Conservation (phyloP, 2,113 vertebrate species). For the Amazona vittata region DNA sequence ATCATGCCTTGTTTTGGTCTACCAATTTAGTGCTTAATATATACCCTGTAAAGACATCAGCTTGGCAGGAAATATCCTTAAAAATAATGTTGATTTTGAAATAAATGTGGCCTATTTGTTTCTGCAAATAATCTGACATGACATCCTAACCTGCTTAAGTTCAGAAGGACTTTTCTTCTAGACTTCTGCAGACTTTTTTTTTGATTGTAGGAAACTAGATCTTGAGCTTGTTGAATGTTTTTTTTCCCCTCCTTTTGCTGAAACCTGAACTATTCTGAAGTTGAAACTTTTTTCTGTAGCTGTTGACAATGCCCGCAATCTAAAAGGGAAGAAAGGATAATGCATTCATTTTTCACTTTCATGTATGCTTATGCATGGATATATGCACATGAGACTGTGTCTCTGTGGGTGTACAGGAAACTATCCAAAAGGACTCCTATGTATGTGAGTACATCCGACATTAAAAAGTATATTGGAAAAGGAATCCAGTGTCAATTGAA, state of each 20-base stretch:
- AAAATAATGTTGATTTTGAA: not conserved
- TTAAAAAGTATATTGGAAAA: not conserved
- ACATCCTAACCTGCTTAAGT: not conserved
- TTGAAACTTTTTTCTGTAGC: not conserved
- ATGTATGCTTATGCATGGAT: not conserved
- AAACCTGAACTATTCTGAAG: not conserved
- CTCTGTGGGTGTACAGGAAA: not conserved
- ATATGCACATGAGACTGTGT: not conserved
- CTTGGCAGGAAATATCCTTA: not conserved
- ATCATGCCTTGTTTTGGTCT: not conserved
- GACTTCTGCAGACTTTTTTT: not conserved
- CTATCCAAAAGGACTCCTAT: not conserved
- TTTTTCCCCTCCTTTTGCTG: not conserved
- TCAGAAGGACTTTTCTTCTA: not conserved
- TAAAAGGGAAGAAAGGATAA: not conserved
- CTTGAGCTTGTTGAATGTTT: not conserved
- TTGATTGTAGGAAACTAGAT: not conserved
- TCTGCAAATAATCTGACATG: not conserved
- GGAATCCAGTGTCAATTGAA: not conserved
- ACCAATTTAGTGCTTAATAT: not conserved
- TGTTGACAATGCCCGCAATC: not conserved
- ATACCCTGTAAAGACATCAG: not conserved
- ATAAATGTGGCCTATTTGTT: not conserved
- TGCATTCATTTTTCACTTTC: not conserved
- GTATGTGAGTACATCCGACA: not conserved